A percentile compares a stretch with the other conserved stretches of the same genome.
These are phyloP conservation scores for Leptopilina clavipes DNA, from an alignment of 1,140 invertebrate genomes.

Conservation along the genomic window DNA sequence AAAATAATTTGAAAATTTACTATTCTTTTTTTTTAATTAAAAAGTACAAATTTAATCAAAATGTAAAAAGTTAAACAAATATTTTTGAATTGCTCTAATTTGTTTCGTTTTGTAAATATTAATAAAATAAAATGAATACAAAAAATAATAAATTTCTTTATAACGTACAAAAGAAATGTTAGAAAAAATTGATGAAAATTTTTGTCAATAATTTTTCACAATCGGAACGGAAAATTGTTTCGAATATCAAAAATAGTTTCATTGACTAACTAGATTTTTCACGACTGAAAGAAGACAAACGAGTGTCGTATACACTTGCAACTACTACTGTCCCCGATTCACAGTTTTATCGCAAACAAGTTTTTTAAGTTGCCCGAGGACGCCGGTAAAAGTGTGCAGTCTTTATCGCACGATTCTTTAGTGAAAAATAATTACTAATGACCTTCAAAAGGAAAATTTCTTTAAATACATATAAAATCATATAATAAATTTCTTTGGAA, in stretches of 20 bases:
- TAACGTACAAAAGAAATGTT: neutral
- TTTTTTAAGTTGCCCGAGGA: constrained; percentile 46
- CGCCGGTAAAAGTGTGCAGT: constrained; percentile 47
- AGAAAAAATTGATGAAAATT: neutral
- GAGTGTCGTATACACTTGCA: constrained; percentile 35
- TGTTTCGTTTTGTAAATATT: too few relatives aligned
- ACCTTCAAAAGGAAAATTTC: neutral
- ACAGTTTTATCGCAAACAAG: constrained; percentile 46
- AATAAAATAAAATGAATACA: too few relatives aligned
- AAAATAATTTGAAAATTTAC: neutral
- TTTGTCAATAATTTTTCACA: too few relatives aligned
- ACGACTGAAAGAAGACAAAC: neutral
- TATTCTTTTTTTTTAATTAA: neutral
- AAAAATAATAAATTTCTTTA: too few relatives aligned
- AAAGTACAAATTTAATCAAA: neutral
- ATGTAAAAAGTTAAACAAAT: neutral
- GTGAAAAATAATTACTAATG: neutral
- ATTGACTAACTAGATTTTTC: constrained; percentile 3
- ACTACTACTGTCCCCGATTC: constrained; percentile 50
- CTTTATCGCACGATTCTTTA: constrained; percentile 32
- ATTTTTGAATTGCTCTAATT: too few relatives aligned
- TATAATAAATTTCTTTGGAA: neutral
- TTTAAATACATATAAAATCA: neutral
- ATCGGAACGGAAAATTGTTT: neutral
- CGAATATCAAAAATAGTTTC: constrained; percentile 8